Evolutionary conservation across 2,888 invertebrate species (phyloP), one percentile per base, ranked within the genome.

Genomic region (Teinopalpus imperialis): DNA sequence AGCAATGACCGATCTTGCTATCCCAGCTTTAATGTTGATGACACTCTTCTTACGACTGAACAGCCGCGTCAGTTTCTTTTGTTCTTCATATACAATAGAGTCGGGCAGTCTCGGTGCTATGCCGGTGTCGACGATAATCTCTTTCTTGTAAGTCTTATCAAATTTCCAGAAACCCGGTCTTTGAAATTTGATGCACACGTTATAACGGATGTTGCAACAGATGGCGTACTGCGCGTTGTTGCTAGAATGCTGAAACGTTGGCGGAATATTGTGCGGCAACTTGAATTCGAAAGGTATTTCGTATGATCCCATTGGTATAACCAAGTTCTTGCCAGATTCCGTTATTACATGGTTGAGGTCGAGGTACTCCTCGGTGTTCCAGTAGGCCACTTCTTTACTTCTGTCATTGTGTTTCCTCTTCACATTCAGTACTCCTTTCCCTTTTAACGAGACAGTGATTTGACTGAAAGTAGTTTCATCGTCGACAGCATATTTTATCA

Each of bases 131-230:
- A 66, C 50, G 27, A 35, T 53, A 18, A 71, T 61, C 32, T 54
- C 55, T 27, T 56, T 59, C 12, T 54, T 52, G 20, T 58, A 63
- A 0, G 23, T 52, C 39, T 57, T 63, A 3, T 49, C 32, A 0
- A 47, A 46, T 18, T 54, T 53, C n/a, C 56, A 52, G n/a, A 58
- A 49, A 3, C 55, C 55, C 3, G 52, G 42, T 18, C 50, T 57
- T 13, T 57, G 51, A 36, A 67, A 66, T 42, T 57, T 59, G 2
- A 62, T 57, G n/a, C 48, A 26, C 6, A 66, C 31, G n/a, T 51
- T 43, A 26, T 65, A 66, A 2, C 9, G 36, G 9, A 66, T 61
- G 6, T 49, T 43, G 26, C 62, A 61, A 10, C 37, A 30, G 4
- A 60, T 32, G 0, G 39, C 27, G 6, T 51, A 40, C 2, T 27